phyloP scores from a whole-genome alignment of 2,113 vertebrate genomes.

The Zapus hudsonius region DNA sequence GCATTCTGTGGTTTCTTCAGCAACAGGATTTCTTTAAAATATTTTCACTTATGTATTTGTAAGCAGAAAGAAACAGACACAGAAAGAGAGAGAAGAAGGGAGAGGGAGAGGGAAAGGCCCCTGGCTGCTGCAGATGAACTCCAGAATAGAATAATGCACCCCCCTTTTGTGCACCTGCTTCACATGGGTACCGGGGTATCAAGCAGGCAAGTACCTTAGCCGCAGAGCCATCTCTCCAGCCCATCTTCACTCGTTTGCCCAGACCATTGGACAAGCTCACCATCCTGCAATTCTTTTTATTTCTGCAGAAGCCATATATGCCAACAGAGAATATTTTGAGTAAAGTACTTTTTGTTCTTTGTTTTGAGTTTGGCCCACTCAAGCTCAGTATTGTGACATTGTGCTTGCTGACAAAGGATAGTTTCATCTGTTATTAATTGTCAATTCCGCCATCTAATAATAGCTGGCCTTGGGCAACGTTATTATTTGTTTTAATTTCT shows the following conservation, averaged over 20 bases:
- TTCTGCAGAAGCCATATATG: not conserved
- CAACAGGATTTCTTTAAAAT: no score
- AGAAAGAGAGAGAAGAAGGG: no score
- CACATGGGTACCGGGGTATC: no score
- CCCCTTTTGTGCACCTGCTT: no score
- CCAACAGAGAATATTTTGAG: not conserved
- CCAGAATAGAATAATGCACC: no score
- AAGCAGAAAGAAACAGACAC: no score
- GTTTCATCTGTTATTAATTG: not conserved
- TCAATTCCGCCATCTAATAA: slow-evolving; percentile 10
- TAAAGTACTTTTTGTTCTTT: not conserved
- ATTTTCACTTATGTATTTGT: no score
- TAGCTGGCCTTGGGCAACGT: not conserved
- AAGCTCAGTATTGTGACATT: not conserved
- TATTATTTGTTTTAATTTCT: slow-evolving; percentile 25
- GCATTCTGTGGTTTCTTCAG: no score
- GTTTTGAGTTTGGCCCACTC: not conserved
- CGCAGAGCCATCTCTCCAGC: no score
- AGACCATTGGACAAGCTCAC: not conserved
- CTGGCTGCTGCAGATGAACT: no score
- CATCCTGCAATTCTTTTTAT: not conserved
- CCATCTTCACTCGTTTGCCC: not conserved
- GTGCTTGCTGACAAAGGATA: not conserved
- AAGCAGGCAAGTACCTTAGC: no score
- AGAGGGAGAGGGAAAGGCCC: no score